Evolutionary conservation across 2,797 vertebrate species (phyloP), one percentile per base, ranked within the genome.

Genomic region (Nasua narica): DNA sequence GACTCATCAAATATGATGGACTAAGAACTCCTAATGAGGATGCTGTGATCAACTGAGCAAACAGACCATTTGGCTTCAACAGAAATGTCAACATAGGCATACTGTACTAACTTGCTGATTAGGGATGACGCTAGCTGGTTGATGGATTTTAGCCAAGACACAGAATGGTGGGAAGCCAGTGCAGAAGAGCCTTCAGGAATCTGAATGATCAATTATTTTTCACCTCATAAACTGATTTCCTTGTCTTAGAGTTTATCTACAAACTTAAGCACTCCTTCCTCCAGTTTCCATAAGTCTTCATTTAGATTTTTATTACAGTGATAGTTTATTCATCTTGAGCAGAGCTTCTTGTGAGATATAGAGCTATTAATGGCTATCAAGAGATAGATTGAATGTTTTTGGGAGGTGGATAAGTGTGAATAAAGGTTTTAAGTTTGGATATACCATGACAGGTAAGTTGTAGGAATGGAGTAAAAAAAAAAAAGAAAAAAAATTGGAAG

Each of bases 11-110:
- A 87, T 92, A 76, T 56, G 67, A 85, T 60, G 82, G 83, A 70
- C 62, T 79, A 65, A 76, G 70, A 67, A 32, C 27, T 65, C 69
- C 58, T 81, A 62, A 89, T 72, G 87, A 94, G 67, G 67, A 52
- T 60, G 48, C 54, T 77, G 87, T 76, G 90, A 82, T 93, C 93
- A 86, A 8, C 67, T 89, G 77, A 92, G 46, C 74, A 94, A 93
- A 92, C 74, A 89, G 88, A 88, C 56, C n/a, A 12, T 83, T 95
- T 62, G 85, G 86, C 94, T 74, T 58, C 21, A 83, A 90, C n/a
- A 88, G 72, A 62, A 88, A 62, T 90, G 85, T 90, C 92, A 83
- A 76, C 94, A 83, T 21, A 87, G 81, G 65, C 76, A 11, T 70
- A 69, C 60, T 82, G 62, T 94, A 27, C 56, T 67, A 70, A 82